Conservation (phyloP, 2,888 invertebrate genomes). For the Tetrapedia diversipes region DNA sequence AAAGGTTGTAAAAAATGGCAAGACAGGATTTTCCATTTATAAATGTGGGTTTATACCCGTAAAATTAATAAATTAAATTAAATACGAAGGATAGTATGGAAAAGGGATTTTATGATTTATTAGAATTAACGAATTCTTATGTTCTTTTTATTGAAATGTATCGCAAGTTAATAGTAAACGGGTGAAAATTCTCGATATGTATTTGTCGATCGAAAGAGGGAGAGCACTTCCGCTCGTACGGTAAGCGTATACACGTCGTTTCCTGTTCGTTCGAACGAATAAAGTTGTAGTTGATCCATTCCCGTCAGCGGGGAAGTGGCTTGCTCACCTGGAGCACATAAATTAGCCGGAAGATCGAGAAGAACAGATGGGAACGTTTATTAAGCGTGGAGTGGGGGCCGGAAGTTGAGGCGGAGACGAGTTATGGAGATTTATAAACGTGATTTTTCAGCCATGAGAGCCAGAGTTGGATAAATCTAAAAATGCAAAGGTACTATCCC, state of each 20-base stretch:
- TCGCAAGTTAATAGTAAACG: no score
- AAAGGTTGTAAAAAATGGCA: no score
- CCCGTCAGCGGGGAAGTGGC: no score
- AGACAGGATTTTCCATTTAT: no score
- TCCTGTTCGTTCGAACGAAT: not conserved
- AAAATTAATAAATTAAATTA: no score
- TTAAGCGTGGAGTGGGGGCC: not conserved
- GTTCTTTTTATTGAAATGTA: not conserved
- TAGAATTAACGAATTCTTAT: no score
- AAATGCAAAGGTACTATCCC: not conserved
- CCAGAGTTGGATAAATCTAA: conserved; percentile 2
- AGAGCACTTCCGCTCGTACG: not conserved
- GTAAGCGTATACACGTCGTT: not conserved
- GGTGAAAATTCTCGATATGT: no score
- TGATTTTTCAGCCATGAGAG: not conserved
- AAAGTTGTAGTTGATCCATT: not conserved
- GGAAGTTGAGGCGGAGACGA: not conserved
- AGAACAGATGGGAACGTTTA: not conserved
- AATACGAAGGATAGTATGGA: no score
- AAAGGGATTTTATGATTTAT: no score
- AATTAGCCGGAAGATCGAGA: conserved; percentile 11
- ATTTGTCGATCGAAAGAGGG: not conserved
- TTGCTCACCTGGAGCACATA: not conserved
- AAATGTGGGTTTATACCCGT: no score
- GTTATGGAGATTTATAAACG: conserved; percentile 33